These are phyloP conservation scores for Neodiprion virginianus DNA, from an alignment of 1,140 invertebrate genomes.

Conservation along the genomic window DNA sequence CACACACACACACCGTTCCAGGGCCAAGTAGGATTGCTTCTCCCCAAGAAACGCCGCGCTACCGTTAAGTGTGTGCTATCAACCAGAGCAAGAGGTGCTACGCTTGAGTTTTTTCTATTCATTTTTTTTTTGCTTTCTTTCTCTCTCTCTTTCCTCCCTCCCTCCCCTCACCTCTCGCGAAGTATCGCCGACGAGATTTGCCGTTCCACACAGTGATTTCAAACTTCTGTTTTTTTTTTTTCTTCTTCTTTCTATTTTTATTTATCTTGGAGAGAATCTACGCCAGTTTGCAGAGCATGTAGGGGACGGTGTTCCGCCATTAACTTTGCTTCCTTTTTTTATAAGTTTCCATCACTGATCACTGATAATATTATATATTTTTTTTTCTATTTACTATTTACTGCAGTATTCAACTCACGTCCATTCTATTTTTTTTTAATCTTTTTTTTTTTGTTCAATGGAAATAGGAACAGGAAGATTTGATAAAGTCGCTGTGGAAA, in stretches of 20 bases:
- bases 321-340: too few species aligned
- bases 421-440: not conserved
- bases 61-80: slow-evolving; percentile 2
- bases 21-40: not conserved
- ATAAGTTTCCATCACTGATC: not conserved
- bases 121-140: not conserved
- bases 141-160: too few species aligned
- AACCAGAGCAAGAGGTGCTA: slow-evolving; percentile 7
- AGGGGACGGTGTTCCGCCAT: too few species aligned
- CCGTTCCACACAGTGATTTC: not conserved
- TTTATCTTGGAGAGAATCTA: too few species aligned
- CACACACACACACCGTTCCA: not conserved
- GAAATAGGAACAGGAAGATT: not conserved
- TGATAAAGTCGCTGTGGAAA: not conserved
- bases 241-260: too few species aligned
- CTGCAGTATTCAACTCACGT: too few species aligned
- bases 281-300: too few species aligned
- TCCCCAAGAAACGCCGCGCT: not conserved
- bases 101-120: not conserved
- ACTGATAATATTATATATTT: not conserved
- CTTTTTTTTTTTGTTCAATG: not conserved
- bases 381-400: not conserved
- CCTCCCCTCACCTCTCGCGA: too few species aligned
- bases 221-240: not conserved
- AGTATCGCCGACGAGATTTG: not conserved